Evolutionary conservation across 2,797 vertebrate species (phyloP), one percentile per base, ranked within the genome.

Genomic region (Morelia viridis): DNA sequence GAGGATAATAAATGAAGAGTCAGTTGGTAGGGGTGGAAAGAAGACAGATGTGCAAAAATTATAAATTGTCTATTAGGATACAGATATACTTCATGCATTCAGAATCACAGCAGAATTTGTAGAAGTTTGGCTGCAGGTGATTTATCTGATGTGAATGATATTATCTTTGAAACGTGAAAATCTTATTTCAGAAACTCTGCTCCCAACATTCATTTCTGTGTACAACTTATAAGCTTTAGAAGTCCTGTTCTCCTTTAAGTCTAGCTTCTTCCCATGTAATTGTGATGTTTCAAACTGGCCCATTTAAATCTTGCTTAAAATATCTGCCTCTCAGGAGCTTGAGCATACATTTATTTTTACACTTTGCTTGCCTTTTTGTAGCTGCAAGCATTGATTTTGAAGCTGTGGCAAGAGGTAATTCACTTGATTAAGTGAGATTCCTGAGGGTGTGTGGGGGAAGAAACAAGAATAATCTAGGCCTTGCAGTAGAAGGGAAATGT

Each of bases 251-350:
- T 92, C 22, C 2, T 35, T 60, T 62, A n/a, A 88, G 13, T 2
- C 60, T 28, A 60, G 28, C 46, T 56, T 68, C 22, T 7, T 6
- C 7, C 13, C 62, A 22, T 53, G 60, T 64, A 46, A 3, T 31
- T 4, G 15, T 9, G 17, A 53, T 85, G 46, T 61, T 85, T 28
- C 11, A 61, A 22, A 84, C 60, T 90, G n/a, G 19, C 64, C 64
- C n/a, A 76, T 90, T 86, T 86, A 71, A 28, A 53, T 17, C 8
- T 35, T 62, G 22, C 62, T 92, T 89, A 86, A 80, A 86, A 92
- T 92, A 76, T 53, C 28, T 90, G 22, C 35, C 22, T 68, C 80
- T 22, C 53, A 31, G 24, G 41, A 5, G 15, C 24, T 89, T 71
- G 56, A 60, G 35, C 9, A 57, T 50, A 53, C 58, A 80, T 19